Conservation (phyloP, 35 echinoderm and acorn worm genomes). For the Apostichopus japonicus region DNA sequence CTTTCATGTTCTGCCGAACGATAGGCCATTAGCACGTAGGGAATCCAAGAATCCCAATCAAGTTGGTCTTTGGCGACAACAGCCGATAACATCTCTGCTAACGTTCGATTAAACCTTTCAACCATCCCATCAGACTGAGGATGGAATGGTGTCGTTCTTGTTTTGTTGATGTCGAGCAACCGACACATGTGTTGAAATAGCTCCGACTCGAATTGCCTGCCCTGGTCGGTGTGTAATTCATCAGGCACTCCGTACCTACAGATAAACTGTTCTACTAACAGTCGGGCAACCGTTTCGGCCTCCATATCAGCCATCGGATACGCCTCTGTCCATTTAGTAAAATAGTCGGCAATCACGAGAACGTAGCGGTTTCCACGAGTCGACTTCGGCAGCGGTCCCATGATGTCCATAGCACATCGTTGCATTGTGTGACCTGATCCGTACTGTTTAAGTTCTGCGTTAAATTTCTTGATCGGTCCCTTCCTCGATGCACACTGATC, state of each 20-base stretch:
- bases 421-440: constrained; percentile 26
- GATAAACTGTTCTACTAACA: constrained; percentile 14
- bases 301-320: constrained; percentile 54
- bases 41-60: constrained; percentile 63
- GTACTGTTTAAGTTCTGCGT: constrained; percentile 20
- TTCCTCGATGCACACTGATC: constrained; percentile 55
- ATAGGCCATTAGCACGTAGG: constrained; percentile 24
- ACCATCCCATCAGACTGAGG: constrained; percentile 62
- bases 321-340: constrained; percentile 71
- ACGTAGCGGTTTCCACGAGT: constrained; percentile 31
- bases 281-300: constrained; percentile 48
- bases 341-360: constrained; percentile 58
- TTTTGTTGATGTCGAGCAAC: not conserved
- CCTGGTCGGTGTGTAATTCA: constrained; percentile 35
- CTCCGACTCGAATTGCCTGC: constrained; percentile 57
- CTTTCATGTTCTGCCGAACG: constrained; percentile 15
- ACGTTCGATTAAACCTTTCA: constrained; percentile 30
- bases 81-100: constrained; percentile 46
- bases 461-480: constrained; percentile 23
- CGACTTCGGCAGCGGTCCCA: constrained; percentile 38
- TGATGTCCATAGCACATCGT: constrained; percentile 48
- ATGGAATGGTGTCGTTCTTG: constrained; percentile 56
- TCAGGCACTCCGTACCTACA: constrained; percentile 1
- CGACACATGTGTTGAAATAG: constrained; percentile 32
- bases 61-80: constrained; percentile 45